A percentile compares a stretch with the other conserved stretches of the same genome.
Evolutionary conservation across 2,113 vertebrate species (phyloP).

Genomic region (Phyllostomus hastatus): DNA sequence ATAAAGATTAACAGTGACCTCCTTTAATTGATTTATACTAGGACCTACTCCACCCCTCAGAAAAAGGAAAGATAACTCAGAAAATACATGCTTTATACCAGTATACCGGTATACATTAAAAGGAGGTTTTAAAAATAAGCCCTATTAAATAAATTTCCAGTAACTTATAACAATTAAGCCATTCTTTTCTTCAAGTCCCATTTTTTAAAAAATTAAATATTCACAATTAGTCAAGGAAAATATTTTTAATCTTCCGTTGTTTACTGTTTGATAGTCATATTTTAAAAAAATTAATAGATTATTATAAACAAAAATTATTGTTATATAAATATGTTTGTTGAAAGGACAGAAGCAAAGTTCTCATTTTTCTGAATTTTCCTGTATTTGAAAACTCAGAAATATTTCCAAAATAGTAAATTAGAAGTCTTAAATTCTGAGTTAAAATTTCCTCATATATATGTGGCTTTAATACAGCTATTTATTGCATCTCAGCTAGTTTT

Average conservation of each 20-base stretch:
- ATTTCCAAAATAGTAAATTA: not conserved
- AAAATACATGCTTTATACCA: not conserved
- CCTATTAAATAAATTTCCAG: not conserved
- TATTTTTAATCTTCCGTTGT: not conserved
- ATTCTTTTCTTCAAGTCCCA: not conserved
- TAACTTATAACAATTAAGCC: not conserved
- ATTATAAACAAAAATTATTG: not conserved
- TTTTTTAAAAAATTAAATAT: not conserved
- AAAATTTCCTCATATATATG: not conserved
- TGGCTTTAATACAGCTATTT: not conserved
- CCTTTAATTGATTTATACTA: not conserved
- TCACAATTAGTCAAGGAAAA: not conserved
- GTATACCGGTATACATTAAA: not conserved
- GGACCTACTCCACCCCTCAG: not conserved
- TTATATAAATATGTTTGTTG: not conserved
- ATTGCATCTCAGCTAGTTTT: not conserved
- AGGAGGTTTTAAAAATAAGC: not conserved
- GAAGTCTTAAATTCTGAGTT: not conserved
- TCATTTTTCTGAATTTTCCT: not conserved
- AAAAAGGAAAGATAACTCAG: not conserved
- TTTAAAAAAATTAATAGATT: not conserved
- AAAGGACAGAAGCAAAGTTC: not conserved
- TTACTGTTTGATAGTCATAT: not conserved
- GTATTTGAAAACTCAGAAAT: not conserved
- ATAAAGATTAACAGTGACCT: not conserved